Percentiles rank a stretch among this genome's conserved stretches.
Conservation (phyloP, 2,888 invertebrate genomes). For the Argyra leucocephala region DNA sequence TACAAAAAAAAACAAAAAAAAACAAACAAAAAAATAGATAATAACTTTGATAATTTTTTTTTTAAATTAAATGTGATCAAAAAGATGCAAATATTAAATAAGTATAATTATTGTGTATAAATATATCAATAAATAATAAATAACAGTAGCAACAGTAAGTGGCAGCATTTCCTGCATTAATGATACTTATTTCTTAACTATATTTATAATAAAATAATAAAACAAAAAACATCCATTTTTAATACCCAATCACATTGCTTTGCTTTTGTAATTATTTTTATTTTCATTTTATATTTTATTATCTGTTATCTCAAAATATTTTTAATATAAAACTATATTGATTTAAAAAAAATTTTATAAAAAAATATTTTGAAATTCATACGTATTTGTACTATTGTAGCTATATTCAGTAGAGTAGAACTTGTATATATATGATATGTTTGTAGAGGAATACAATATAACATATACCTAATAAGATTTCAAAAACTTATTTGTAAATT, state of each 20-base stretch:
- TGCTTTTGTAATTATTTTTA: not conserved
- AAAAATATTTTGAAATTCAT: not conserved
- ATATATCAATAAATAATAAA: not conserved
- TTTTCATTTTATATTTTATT: not conserved
- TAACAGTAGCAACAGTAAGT: not conserved
- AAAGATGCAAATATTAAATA: not conserved
- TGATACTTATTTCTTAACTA: not conserved
- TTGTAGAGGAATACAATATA: too few relatives aligned
- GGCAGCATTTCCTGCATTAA: not conserved
- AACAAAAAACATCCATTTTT: not conserved
- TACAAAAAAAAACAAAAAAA: not conserved
- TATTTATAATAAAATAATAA: not conserved
- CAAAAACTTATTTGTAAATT: not conserved
- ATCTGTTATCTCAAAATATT: constrained; percentile 6
- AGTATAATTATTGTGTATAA: not conserved
- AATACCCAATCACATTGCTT: not conserved
- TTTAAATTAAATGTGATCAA: not conserved
- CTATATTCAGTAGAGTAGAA: too few relatives aligned
- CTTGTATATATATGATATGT: too few relatives aligned
- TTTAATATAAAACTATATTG: constrained; percentile 4
- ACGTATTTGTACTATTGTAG: not conserved
- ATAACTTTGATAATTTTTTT: constrained; percentile 2
- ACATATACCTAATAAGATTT: not conserved
- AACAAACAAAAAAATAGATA: not conserved
- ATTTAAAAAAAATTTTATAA: not conserved